Evolutionary conservation across 2,888 invertebrate species (phyloP), one percentile per base, ranked within the genome.

Genomic region (Notodonta ziczac): DNA sequence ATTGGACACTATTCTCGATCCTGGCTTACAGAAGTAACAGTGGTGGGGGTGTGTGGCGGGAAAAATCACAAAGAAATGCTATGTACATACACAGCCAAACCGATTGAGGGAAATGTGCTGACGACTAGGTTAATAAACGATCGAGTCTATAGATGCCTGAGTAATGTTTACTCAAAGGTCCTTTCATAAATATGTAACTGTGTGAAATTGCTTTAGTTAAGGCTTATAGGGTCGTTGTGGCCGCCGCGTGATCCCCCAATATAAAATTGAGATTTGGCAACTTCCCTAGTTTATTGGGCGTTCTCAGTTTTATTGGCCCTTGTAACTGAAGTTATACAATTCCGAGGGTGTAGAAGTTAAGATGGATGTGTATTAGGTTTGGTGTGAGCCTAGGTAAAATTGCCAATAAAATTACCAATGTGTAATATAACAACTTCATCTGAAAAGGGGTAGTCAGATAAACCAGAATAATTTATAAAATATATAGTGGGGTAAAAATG

Each of bases 221-320:
- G 16, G 50, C 35, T 53, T 55, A 55, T 39, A 55, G 16, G 55
- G 40, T 55, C 40, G 40, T 39, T 14, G 55, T 13, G 7, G 13
- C 12, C 13, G 40, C 40, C 13, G 35, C 53, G 35, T 53, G 53
- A 53, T 53, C 53, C 13, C n/a, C 40, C 39, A 55, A 39, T 55
- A 55, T 39, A 40, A 55, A 40, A 40, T 55, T 55, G 55, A 55
- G 40, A 55, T 40, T 57, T 61, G 59, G 56, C 56, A 60, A 52
- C 24, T 52, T 52, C 32, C 5, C 32, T 35, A 13, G 52, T 52
- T 32, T 52, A 52, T 52, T 52, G 52, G 32, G 9, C 24, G 52
- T 32, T 32, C 32, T 5, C 13, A 4, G 13, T 52, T 52, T 52
- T 52, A 52, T 52, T 52, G 52, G 52, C 35, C 32, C 32, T 52